phyloP scores from a whole-genome alignment of 2,113 vertebrate species.

The Dolichotis patagonum region DNA sequence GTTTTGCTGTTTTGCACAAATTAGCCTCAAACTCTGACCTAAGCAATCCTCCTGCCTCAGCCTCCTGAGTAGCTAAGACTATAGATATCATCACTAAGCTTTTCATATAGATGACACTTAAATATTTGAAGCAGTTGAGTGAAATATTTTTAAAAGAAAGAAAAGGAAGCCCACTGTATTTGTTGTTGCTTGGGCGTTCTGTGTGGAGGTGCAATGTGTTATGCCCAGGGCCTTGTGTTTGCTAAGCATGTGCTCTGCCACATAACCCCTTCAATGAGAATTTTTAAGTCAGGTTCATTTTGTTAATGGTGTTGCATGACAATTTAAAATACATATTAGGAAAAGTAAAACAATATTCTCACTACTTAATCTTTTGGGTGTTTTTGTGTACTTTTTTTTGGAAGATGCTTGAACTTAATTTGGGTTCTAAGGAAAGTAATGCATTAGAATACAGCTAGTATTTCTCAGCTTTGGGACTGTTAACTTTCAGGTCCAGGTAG shows the following conservation, averaged over 20 bases:
- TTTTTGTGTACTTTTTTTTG: background rate
- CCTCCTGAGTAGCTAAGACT: background rate
- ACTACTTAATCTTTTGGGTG: background rate
- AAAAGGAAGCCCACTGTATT: background rate
- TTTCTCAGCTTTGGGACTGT: background rate
- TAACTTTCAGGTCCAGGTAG: slow-evolving; percentile 8
- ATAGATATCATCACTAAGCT: background rate
- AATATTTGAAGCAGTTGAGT: slow-evolving; percentile 12
- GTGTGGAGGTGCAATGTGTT: background rate
- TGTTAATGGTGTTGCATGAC: background rate
- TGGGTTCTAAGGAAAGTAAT: slow-evolving; percentile 15
- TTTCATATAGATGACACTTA: background rate
- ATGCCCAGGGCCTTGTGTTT: background rate
- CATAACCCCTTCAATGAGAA: background rate
- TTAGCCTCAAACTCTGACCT: background rate
- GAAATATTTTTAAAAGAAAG: background rate
- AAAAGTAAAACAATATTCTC: slow-evolving; percentile 19
- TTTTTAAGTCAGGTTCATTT: background rate
- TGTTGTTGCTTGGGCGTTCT: background rate
- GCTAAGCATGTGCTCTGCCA: background rate
- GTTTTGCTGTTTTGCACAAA: background rate
- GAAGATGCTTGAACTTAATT: background rate
- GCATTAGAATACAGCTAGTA: background rate
- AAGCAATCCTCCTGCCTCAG: background rate
- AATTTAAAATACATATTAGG: slow-evolving; percentile 16